A percentile compares a stretch with the other conserved stretches of the same genome.
Evolutionary conservation across 2,888 invertebrate species (phyloP).

Genomic region (Taphrorychus bicolor): DNA sequence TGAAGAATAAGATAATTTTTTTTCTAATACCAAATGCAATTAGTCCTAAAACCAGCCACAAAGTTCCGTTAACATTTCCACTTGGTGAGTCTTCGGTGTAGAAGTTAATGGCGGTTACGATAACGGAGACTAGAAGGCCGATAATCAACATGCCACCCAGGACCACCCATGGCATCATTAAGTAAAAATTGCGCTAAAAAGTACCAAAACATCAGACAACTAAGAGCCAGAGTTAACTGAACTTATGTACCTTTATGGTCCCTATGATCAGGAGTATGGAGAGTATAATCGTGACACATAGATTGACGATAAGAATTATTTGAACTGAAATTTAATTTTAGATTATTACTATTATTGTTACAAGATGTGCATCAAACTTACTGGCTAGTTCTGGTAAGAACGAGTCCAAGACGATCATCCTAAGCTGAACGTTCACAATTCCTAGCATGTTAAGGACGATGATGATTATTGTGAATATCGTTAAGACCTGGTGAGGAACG

Average conservation of each 20-base stretch:
- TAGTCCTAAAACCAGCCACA: conserved; percentile 70
- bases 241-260: conserved; percentile 71
- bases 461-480: conserved; percentile 71
- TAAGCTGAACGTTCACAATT: conserved; percentile 68
- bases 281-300: conserved; percentile 83
- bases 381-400: conserved; percentile 36
- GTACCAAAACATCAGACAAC: no score
- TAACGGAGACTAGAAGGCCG: conserved; percentile 77
- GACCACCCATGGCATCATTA: conserved; percentile 87
- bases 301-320: conserved; percentile 80
- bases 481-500: conserved; percentile 63
- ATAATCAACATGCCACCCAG: conserved; percentile 81
- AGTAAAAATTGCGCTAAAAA: conserved; percentile 80
- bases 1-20: background rate
- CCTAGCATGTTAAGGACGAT: conserved; percentile 34
- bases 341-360: background rate
- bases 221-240: background rate
- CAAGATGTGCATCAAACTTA: conserved; percentile 19
- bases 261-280: conserved; percentile 79
- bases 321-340: conserved; percentile 64
- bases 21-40: conserved; percentile 64
- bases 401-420: conserved; percentile 77
- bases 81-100: conserved; percentile 64
- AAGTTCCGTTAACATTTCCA: conserved; percentile 64
- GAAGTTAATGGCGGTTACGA: conserved; percentile 79